Base-by-base conservation (phyloP, 1,140 invertebrate species). In the Parasteatoda tepidariorum region DNA sequence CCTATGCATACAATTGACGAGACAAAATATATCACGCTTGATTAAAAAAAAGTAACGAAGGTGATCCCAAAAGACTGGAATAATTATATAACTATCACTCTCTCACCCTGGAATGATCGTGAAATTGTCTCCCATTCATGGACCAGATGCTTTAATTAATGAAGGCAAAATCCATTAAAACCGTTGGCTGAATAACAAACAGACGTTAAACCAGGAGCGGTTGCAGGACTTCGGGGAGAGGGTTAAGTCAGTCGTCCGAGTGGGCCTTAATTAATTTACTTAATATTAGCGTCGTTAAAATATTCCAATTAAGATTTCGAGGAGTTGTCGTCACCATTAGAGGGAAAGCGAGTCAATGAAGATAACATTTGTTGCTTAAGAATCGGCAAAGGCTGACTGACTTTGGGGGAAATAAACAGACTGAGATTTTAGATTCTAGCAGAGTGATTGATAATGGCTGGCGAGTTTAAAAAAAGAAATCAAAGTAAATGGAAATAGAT, bases 241-340 rank as follows among this genome's bases (percentile, higher is more conserved):
- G 24, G 24, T 9, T 22, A 22, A 3, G 9, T 59, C 13, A 9
- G n/a, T 48, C 38, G 18, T 48, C 38, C 38, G 38, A 48, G 9
- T 68, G 66, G n/a, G 33, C 31, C 24, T 68, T 68, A 68, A 68
- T 68, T 68, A 68, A 68, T 68, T 68, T 68, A 68, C 66, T 68
- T 38, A 68, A 68, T n/a, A n/a, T 68, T 68, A 68, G 33, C n/a
- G 33, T 68, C 66, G 33, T 68, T 68, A 68, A 68, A 68, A 68
- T 34, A 41, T 68, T 68, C 66, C 66, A 68, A 38, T 68, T 68
- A 48, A 68, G 66, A 34, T 33, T 38, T 15, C 6, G n/a, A 22
- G 11, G 11, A 13, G 2, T 2, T n/a, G 2, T 22, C 55, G 11
- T 15, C 3, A 0, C 28, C 61, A 2, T 31, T 7, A 28, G 28